A percentile compares a stretch with the other conserved stretches of the same genome.
These are phyloP conservation scores for Tanytarsus gracilentus DNA, from an alignment of 2,888 invertebrate species.

Conservation along the genomic window DNA sequence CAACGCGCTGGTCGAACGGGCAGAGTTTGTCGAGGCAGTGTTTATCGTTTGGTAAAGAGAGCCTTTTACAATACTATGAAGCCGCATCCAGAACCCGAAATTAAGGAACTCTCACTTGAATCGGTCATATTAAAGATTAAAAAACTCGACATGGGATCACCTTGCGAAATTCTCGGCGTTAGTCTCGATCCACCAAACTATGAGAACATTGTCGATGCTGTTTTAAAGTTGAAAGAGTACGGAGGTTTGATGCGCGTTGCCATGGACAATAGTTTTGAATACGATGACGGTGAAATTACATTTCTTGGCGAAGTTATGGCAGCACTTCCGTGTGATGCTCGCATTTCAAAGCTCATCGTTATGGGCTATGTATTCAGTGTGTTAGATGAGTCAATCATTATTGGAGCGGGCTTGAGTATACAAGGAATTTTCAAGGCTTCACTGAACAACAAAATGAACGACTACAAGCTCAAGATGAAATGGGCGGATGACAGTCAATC, in stretches of 20 bases:
- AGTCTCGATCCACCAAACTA: slow-evolving; percentile 83
- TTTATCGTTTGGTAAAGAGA: slow-evolving; percentile 68
- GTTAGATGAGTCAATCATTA: slow-evolving; percentile 74
- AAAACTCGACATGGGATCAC: slow-evolving; percentile 71
- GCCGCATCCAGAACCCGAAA: slow-evolving; percentile 60
- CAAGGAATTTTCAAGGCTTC: slow-evolving; percentile 71
- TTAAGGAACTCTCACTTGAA: slow-evolving; percentile 74
- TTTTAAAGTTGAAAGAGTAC: slow-evolving; percentile 73
- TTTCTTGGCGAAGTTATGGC: slow-evolving; percentile 78
- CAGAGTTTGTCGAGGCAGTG: slow-evolving; percentile 73
- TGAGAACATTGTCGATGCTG: slow-evolving; percentile 68
- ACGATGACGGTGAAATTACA: slow-evolving; percentile 77
- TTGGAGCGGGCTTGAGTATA: slow-evolving; percentile 75
- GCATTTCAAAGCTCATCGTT: slow-evolving; percentile 71
- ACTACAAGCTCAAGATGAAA: slow-evolving; percentile 63
- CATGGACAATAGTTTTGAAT: slow-evolving; percentile 42
- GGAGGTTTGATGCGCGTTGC: slow-evolving; percentile 64
- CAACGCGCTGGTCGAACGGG: slow-evolving; percentile 90
- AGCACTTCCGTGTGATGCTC: slow-evolving; percentile 71
- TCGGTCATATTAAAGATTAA: slow-evolving; percentile 72
- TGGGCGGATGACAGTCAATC: slow-evolving; percentile 75
- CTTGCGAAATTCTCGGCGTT: slow-evolving; percentile 65
- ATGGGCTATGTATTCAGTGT: slow-evolving; percentile 80
- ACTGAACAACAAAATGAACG: slow-evolving; percentile 57
- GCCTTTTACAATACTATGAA: slow-evolving; percentile 52